A percentile compares a stretch with the other conserved stretches of the same genome.
Evolutionary conservation across 2,113 vertebrate genomes (phyloP).

Genomic region (Boleophthalmus pectinirostris): DNA sequence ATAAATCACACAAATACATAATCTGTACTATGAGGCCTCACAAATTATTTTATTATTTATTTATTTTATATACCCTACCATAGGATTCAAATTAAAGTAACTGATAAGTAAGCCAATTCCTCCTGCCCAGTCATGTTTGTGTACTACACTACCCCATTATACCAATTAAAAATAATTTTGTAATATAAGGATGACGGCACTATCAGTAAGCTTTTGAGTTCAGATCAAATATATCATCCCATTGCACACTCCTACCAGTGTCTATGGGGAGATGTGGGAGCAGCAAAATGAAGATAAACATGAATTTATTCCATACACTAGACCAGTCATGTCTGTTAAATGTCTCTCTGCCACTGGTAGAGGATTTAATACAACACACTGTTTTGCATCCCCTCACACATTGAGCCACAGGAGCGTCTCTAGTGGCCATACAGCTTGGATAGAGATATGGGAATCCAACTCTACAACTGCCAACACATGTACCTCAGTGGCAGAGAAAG

Average conservation of each 20-base stretch:
- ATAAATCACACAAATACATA: background rate
- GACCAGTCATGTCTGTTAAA: constrained; percentile 21
- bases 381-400: constrained; percentile 23
- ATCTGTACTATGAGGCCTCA: background rate
- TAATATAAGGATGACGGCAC: background rate
- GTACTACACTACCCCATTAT: background rate
- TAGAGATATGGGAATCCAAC: constrained; percentile 53
- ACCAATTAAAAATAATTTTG: background rate
- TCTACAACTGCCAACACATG: constrained; percentile 61
- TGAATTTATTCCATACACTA: background rate
- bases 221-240: background rate
- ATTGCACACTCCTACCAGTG: background rate
- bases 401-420: constrained; percentile 21
- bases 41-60: background rate
- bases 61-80: background rate
- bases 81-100: background rate
- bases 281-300: background rate
- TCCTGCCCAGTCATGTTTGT: background rate
- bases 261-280: background rate
- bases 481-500: constrained; percentile 54
- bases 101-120: background rate
- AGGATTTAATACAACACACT: constrained; percentile 43
- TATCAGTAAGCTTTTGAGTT: background rate
- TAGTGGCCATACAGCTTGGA: constrained; percentile 41
- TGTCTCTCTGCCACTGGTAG: constrained; percentile 14